Evolutionary conservation across 2,888 invertebrate species (phyloP).

Genomic region (Blomia tropicalis): DNA sequence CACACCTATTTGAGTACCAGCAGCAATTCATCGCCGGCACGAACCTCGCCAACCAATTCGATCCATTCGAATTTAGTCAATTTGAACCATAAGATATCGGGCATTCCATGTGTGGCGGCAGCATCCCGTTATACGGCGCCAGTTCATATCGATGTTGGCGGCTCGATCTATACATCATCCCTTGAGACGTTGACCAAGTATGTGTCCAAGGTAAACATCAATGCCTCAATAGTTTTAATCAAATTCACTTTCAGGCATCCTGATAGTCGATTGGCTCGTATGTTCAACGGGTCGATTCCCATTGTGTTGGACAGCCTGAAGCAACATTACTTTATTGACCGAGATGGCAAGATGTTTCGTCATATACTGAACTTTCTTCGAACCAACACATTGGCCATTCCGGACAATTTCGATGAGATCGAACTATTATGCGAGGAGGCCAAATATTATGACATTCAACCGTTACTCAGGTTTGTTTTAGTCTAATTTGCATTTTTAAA

Average conservation of each 20-base stretch:
- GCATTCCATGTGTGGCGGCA: constrained; percentile 81
- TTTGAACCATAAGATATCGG: constrained; percentile 49
- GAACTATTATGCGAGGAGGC: constrained; percentile 80
- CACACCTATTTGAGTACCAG: constrained; percentile 15
- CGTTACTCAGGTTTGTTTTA: constrained; percentile 34
- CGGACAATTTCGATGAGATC: constrained; percentile 66
- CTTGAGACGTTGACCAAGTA: constrained; percentile 84
- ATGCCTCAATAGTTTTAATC: neutral
- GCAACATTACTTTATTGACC: constrained; percentile 96
- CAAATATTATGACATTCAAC: constrained; percentile 65
- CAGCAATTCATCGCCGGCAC: constrained; percentile 21
- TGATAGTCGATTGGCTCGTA: constrained; percentile 71
- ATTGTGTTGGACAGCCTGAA: constrained; percentile 87
- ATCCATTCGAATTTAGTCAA: constrained; percentile 23
- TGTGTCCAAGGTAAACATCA: constrained; percentile 36
- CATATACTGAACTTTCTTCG: constrained; percentile 93
- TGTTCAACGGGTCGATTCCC: constrained; percentile 87
- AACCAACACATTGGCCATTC: constrained; percentile 68
- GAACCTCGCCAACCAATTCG: constrained; percentile 19
- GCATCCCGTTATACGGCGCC: constrained; percentile 84
- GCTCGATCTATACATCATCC: constrained; percentile 88
- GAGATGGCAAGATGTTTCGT: constrained; percentile 92
- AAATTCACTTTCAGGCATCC: constrained; percentile 52
- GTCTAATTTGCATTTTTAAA: neutral
- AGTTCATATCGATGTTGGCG: constrained; percentile 92